Evolutionary conservation across 2,888 invertebrate species (phyloP), one percentile per base, ranked within the genome.

Genomic region (Exocentrus adspersus): DNA sequence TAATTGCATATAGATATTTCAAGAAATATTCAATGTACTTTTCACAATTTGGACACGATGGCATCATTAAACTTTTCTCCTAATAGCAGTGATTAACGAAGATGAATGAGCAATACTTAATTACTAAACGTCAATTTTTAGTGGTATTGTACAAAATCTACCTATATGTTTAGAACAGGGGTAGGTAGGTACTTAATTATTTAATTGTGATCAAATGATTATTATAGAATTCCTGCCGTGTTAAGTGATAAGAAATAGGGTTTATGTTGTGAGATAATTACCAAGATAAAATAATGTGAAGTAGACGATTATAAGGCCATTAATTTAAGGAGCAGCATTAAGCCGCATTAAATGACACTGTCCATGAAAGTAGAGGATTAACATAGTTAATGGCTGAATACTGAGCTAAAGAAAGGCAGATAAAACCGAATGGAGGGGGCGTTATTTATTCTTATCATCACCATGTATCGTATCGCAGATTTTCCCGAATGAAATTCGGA

Each of bases 301-400:
- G 41, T 14, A 42, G 75, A 76, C 76, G 75, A 78, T 78, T 78
- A 77, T 76, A 72, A 71, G 70, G 72, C 75, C 77, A 77, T 78
- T 78, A 78, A 78, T 79, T 78, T 74, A 72, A 71, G 70, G 72
- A 72, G 73, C 60, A 72, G 78, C 76, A 77, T 80, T 80, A 79
- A 75, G 71, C 69, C 72, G 77, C 72, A 78, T 80, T 80, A 79
- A 78, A 79, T 80, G 79, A 79, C 79, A 76, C 73, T 79, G 80
- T 79, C 78, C 79, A 78, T 79, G 80, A 79, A 80, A 77, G 78
- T 76, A 75, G 78, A 68, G 79, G 80, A 81, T 81, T 81, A 80
- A 80, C 80, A 79, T 79, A 77, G 79, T 79, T 79, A 80, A 80
- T 80, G 79, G 80, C 79, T 79, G 78, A 78, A 79, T 78, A 75